Evolutionary conservation across 2,888 invertebrate species (phyloP), one percentile per base, ranked within the genome.

Genomic region (Oscheius myriophilus): DNA sequence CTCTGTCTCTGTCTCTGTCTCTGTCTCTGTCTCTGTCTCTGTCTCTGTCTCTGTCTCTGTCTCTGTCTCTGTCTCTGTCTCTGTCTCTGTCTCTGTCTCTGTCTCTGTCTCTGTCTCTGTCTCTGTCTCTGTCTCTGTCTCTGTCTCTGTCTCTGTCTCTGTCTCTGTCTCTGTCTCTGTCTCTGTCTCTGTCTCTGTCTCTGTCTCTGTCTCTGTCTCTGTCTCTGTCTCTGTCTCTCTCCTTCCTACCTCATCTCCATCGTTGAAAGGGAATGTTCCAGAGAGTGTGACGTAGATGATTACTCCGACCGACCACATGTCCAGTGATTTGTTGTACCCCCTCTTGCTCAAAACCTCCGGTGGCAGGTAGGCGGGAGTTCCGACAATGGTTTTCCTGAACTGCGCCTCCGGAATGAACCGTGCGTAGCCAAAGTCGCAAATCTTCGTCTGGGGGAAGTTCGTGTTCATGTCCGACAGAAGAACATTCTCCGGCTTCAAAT

Each of bases 221-320:
- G 3, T 12, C 23, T 0, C 14, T 14, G 39, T 11, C 4, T 46
- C 14, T 23, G 16, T 25, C 21, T 4, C 11, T 18, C 33, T 33
- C 33, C 33, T 12, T 39, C 0, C 71, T 49, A 78, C 80, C 73
- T 80, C 80, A 62, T 81, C 81, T 88, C 96, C 96, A 89, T 97
- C 98, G 88, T 98, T 98, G 89, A 98, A 98, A 33, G 98, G 98
- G 89, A 98, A 98, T 0, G 98, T 98, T 75, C 98, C 98, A 83
- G 95, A 96, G 59, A 98, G 90, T 86, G 89, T 90, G 61, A 98
- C 98, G 89, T 98, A 98, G 76, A 97, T 92, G 81, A 98, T 97
- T 2, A 98, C 98, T 26, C 98, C 98, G 61, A 97, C 96, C 84
- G 96, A 96, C 98, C 97, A 98, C 97, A 98, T 97, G 89, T 98